Percentiles rank a stretch among this genome's conserved stretches.
These are phyloP conservation scores for Hippocampus guttulatus DNA, from an alignment of 2,113 vertebrate species.

Conservation along the genomic window DNA sequence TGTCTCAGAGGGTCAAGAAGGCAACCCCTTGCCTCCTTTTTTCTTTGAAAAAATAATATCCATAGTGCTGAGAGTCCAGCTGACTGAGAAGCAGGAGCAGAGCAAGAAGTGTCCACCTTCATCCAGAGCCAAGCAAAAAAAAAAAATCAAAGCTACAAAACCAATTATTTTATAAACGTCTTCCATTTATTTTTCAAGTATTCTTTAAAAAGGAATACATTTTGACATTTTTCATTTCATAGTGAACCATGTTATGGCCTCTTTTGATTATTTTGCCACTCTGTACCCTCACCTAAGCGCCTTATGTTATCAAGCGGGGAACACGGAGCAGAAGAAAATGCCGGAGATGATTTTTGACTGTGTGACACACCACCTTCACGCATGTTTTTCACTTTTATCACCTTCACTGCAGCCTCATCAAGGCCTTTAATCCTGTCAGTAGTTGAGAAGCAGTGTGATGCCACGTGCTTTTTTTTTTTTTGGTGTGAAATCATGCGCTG, in stretches of 20 bases:
- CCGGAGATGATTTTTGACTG: slow-evolving; percentile 38
- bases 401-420: slow-evolving; percentile 49
- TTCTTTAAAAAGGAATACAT: no score
- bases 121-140: no score
- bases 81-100: no score
- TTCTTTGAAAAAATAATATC: no score
- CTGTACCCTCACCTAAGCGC: slow-evolving; percentile 53
- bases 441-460: slow-evolving; percentile 29
- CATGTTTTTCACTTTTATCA: slow-evolving; percentile 56
- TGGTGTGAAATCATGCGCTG: slow-evolving; percentile 28
- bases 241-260: not conserved
- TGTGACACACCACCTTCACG: slow-evolving; percentile 46
- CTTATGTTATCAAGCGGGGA: slow-evolving; percentile 31
- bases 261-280: slow-evolving; percentile 2
- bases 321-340: slow-evolving; percentile 45
- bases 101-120: no score
- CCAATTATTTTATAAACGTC: no score
- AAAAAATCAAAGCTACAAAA: no score
- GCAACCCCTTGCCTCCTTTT: no score
- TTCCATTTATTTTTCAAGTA: no score
- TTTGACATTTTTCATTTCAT: not conserved
- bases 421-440: slow-evolving; percentile 53
- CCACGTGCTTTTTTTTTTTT: slow-evolving; percentile 16
- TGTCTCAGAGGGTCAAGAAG: no score
- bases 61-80: no score